Conservation (phyloP, 2,113 vertebrate species). For the Cheilinus undulatus region DNA sequence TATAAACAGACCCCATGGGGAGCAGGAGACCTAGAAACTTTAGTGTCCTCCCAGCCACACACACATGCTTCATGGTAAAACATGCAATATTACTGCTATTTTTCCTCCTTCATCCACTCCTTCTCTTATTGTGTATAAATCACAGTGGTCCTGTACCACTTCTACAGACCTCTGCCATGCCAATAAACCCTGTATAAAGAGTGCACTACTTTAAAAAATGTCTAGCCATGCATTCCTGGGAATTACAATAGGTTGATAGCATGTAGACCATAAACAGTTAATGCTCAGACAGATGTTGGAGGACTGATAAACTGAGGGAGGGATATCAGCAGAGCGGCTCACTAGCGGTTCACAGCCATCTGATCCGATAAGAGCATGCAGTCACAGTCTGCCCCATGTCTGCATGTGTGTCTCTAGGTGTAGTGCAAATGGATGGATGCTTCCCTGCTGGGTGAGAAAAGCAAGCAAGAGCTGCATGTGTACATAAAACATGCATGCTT, state of each 20-base stretch:
- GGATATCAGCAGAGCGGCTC: slow-evolving; percentile 48
- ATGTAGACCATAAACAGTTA: slow-evolving; percentile 59
- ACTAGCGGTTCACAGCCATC: slow-evolving; percentile 59
- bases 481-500: slow-evolving; percentile 39
- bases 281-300: slow-evolving; percentile 70
- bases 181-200: slow-evolving; percentile 35
- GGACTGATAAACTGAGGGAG: slow-evolving; percentile 67
- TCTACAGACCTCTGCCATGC: slow-evolving; percentile 23
- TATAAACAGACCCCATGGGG: slow-evolving; percentile 80
- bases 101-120: slow-evolving; percentile 31
- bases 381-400: slow-evolving; percentile 12
- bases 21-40: slow-evolving; percentile 80
- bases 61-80: slow-evolving; percentile 59
- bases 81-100: slow-evolving; percentile 43
- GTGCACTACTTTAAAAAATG: slow-evolving; percentile 49
- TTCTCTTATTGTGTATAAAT: slow-evolving; percentile 49
- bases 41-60: slow-evolving; percentile 61
- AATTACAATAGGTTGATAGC: slow-evolving; percentile 49
- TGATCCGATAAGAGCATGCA: slow-evolving; percentile 60
- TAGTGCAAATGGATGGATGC: slow-evolving; percentile 20
- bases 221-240: slow-evolving; percentile 54
- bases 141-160: slow-evolving; percentile 25
- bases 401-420: slow-evolving; percentile 15
- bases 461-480: slow-evolving; percentile 7
- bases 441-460: slow-evolving; percentile 35